A percentile compares a stretch with the other conserved stretches of the same genome.
Conservation (phyloP, 2,888 invertebrate species). For the Bellardia bayeri region DNA sequence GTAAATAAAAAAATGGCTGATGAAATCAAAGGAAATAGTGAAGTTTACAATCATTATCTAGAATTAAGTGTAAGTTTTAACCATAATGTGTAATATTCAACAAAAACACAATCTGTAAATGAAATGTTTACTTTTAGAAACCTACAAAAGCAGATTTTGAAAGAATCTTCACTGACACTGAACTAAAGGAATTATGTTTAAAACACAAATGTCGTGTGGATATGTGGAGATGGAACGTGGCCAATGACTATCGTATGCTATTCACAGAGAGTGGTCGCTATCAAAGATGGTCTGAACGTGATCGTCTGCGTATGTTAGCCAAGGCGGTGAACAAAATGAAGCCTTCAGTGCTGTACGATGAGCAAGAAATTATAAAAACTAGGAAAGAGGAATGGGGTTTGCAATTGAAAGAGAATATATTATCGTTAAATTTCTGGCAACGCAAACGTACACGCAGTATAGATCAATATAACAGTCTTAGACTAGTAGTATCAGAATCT, state of each 20-base stretch:
- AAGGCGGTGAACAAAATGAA: constrained; percentile 53
- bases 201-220: constrained; percentile 56
- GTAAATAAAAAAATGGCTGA: constrained; percentile 19
- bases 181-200: constrained; percentile 50
- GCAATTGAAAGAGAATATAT: constrained; percentile 48
- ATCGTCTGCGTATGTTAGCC: constrained; percentile 47
- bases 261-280: constrained; percentile 44
- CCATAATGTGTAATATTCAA: too few relatives aligned
- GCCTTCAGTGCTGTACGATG: constrained; percentile 33
- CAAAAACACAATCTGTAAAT: not conserved
- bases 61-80: constrained; percentile 42
- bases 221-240: constrained; percentile 59
- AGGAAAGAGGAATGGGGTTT: constrained; percentile 38
- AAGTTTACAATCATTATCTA: constrained; percentile 42
- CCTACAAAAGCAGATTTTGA: constrained; percentile 58
- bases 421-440: constrained; percentile 51
- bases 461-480: not conserved
- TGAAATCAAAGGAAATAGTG: not conserved
- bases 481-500: not conserved
- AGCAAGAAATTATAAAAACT: constrained; percentile 30
- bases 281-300: constrained; percentile 46
- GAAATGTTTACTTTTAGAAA: not conserved
- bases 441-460: not conserved
- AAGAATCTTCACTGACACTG: constrained; percentile 41
- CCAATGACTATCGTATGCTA: constrained; percentile 42